Conservation (phyloP, 2,888 invertebrate genomes). For the Apodemia duryi region DNA sequence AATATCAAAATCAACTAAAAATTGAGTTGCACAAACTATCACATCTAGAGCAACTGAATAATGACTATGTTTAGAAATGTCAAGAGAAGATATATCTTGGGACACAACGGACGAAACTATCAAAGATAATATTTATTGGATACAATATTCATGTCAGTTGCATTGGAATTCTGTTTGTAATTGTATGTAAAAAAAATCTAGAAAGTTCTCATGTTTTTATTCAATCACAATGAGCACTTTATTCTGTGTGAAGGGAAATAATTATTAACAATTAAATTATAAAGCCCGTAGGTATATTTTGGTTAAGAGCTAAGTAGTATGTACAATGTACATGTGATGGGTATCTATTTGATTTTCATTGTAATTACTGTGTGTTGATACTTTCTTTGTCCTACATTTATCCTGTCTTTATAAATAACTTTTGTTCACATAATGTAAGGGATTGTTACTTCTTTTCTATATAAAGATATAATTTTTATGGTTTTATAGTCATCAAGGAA, state of each 20-base stretch:
- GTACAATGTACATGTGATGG: neutral
- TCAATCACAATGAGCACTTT: neutral
- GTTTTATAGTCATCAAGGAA: too few species aligned
- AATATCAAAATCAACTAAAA: neutral
- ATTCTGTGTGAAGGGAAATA: neutral
- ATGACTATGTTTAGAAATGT: neutral
- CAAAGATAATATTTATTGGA: neutral
- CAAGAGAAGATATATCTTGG: neutral
- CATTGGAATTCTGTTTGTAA: conserved; percentile 6
- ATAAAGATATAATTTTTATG: too few species aligned
- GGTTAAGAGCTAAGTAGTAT: neutral
- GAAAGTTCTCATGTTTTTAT: neutral
- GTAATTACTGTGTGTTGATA: too few species aligned
- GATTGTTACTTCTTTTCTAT: too few species aligned
- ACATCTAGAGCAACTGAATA: neutral
- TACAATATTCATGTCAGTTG: neutral
- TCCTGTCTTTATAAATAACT: too few species aligned
- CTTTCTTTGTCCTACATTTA: too few species aligned
- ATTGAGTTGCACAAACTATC: neutral
- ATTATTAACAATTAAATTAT: neutral
- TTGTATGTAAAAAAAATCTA: conserved; percentile 2
- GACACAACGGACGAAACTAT: neutral
- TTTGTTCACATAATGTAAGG: too few species aligned
- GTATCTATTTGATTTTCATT: neutral
- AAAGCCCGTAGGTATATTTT: neutral